phyloP scores from a whole-genome alignment of 1,140 invertebrate species.

The Penaeus indicus region DNA sequence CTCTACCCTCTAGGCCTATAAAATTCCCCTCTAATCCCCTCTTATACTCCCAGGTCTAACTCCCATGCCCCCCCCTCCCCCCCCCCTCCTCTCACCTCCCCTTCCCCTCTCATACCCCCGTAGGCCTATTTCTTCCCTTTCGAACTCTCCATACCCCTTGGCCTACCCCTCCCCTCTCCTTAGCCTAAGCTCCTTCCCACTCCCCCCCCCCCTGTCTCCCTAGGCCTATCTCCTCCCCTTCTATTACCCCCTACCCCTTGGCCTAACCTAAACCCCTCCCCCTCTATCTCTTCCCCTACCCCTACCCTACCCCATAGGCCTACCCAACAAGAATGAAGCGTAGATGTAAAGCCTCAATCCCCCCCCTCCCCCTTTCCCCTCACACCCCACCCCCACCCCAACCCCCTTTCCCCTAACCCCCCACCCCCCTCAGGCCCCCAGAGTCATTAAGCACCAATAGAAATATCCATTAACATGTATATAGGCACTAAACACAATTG shows the following conservation, averaged over 20 bases:
- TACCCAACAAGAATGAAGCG: too few relatives aligned
- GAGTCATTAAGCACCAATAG: not conserved
- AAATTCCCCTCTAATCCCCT: too few relatives aligned
- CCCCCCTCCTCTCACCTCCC: too few relatives aligned
- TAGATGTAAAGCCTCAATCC: too few relatives aligned
- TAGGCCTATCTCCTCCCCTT: not conserved
- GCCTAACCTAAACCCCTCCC: too few relatives aligned
- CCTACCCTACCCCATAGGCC: not conserved
- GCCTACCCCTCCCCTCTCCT: too few relatives aligned
- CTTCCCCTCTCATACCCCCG: too few relatives aligned
- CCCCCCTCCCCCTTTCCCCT: not conserved
- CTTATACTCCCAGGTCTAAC: too few relatives aligned
- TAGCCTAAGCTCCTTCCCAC: not conserved
- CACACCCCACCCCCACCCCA: not conserved
- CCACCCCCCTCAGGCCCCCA: not conserved
- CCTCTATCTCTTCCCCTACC: not conserved
- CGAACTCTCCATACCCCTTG: not conserved
- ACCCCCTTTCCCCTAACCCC: not conserved
- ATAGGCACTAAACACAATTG: slow-evolving; percentile 30
- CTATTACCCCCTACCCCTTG: not conserved
- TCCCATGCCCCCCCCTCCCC: too few relatives aligned
- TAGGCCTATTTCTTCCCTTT: not conserved
- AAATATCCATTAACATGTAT: not conserved
- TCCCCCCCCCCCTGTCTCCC: not conserved
- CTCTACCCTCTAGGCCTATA: too few relatives aligned